Evolutionary conservation across 2,888 invertebrate genomes (phyloP).

Genomic region (Lasioglossum marginatum): DNA sequence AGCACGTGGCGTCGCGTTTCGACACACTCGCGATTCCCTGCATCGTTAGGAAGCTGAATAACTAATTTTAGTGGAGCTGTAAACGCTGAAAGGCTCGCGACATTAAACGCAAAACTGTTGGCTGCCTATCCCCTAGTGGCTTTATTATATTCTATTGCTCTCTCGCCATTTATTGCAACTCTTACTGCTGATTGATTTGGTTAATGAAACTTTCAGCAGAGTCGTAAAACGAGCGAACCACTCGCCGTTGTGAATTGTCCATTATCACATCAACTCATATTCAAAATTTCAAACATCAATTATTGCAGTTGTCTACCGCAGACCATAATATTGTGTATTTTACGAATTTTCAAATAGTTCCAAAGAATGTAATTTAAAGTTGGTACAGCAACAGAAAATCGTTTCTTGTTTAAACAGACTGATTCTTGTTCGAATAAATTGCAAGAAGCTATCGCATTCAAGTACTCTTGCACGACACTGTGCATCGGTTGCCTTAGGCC

Average conservation of each 20-base stretch:
- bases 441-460: too few relatives aligned
- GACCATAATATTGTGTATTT: not conserved
- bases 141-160: not conserved
- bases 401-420: too few relatives aligned
- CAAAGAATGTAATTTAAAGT: not conserved
- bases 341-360: not conserved
- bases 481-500: not conserved
- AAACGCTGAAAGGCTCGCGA: constrained; percentile 14
- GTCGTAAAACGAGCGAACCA: not conserved
- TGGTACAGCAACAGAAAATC: not conserved
- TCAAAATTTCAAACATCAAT: too few relatives aligned
- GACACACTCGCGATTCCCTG: not conserved
- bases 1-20: not conserved
- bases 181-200: not conserved
- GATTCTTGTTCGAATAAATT: too few relatives aligned
- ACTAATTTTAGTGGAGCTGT: constrained; percentile 29
- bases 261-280: too few relatives aligned
- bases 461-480: not conserved
- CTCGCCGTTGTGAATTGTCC: not conserved
- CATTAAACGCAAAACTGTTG: constrained; percentile 1
- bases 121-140: not conserved
- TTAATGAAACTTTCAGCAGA: not conserved
- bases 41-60: not conserved
- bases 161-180: not conserved
- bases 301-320: not conserved